Evolutionary conservation across 2,888 invertebrate species (phyloP).

Genomic region (Brachypalpus laphriformis): DNA sequence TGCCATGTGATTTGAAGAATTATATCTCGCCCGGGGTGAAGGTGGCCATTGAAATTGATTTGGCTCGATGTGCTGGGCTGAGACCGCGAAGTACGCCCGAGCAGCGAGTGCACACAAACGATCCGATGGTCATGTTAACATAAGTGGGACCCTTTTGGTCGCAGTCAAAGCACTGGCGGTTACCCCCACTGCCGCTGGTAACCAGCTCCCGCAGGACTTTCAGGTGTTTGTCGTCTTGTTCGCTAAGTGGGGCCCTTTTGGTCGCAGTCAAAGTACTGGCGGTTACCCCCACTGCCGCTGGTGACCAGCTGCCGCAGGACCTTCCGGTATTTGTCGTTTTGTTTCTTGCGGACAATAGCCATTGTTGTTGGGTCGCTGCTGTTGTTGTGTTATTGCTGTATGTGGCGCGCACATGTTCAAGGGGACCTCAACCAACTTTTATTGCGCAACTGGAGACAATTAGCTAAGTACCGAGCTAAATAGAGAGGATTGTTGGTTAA

Average conservation of each 20-base stretch:
- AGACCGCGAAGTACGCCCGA: conserved; percentile 98
- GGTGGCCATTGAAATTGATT: conserved; percentile 99
- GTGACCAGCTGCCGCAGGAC: conserved; percentile 96
- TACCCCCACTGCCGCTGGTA: conserved; percentile 88
- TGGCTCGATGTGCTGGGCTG: conserved; percentile 98
- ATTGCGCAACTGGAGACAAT: too few relatives aligned
- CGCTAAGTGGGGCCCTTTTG: conserved; percentile 99
- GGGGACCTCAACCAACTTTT: too few relatives aligned
- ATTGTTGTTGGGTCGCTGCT: conserved; percentile 65
- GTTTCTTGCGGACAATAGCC: conserved; percentile 91
- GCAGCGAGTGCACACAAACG: conserved; percentile 99
- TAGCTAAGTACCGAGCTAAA: too few relatives aligned
- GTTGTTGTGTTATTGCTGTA: too few relatives aligned
- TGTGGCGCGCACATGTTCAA: too few relatives aligned
- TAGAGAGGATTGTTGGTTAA: too few relatives aligned
- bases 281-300: conserved; percentile 89
- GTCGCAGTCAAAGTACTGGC: conserved; percentile 98
- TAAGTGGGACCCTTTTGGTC: conserved; percentile 99
- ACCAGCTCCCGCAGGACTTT: conserved; percentile 97
- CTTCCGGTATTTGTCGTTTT: conserved; percentile 97
- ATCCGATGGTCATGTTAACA: conserved; percentile 98
- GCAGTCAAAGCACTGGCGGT: conserved; percentile 99
- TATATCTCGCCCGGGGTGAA: conserved; percentile 98
- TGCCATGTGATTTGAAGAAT: conserved; percentile 93
- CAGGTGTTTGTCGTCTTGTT: conserved; percentile 98